Evolutionary conservation across 2,113 vertebrate species (phyloP).

Genomic region (Salvelinus fontinalis): DNA sequence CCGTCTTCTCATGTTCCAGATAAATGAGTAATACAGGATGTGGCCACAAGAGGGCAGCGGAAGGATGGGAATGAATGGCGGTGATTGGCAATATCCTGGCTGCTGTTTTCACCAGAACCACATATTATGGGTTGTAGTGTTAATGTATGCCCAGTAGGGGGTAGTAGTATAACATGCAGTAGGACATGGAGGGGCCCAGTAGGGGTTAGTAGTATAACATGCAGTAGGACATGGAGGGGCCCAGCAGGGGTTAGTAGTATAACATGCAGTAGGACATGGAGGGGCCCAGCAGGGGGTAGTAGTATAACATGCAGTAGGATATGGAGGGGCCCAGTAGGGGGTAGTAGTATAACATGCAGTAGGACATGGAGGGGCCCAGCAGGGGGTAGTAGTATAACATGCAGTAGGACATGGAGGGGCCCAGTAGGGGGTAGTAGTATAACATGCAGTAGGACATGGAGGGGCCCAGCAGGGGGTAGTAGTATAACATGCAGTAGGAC

Average conservation of each 20-base stretch:
- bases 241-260: conserved; percentile 11
- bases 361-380: conserved; percentile 11
- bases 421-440: conserved; percentile 14
- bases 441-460: neutral
- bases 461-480: conserved; percentile 33
- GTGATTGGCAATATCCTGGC: neutral
- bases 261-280: neutral
- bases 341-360: conserved; percentile 12
- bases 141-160: conserved; percentile 30
- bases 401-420: neutral
- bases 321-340: neutral
- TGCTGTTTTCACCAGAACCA: neutral
- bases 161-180: conserved; percentile 8
- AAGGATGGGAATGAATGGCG: neutral
- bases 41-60: conserved; percentile 61
- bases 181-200: conserved; percentile 10
- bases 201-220: conserved; percentile 28
- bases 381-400: conserved; percentile 27
- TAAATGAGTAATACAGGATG: neutral
- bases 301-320: neutral
- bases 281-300: conserved; percentile 34
- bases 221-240: neutral
- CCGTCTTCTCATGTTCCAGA: neutral
- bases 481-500: neutral
- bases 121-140: neutral